phyloP scores from a whole-genome alignment of 2,797 vertebrate genomes.

The Austrolebias charrua region DNA sequence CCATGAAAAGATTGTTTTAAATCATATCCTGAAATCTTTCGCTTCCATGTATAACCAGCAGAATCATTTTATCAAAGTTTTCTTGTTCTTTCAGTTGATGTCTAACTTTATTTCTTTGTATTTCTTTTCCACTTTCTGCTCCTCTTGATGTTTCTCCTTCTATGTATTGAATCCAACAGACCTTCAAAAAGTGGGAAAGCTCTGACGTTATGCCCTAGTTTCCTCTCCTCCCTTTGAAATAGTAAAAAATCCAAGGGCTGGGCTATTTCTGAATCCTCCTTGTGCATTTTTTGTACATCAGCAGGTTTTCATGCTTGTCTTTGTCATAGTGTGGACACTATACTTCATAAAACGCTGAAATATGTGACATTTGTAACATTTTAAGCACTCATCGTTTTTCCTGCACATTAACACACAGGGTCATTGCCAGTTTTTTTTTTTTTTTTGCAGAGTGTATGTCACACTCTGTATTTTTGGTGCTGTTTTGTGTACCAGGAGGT shows the following conservation, averaged over 20 bases:
- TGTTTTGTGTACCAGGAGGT: constrained; percentile 37
- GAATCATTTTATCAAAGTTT: constrained; percentile 25
- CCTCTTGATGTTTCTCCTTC: neutral
- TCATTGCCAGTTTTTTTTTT: neutral
- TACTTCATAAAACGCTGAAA: neutral
- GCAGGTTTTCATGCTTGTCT: constrained; percentile 24
- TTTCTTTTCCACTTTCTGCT: constrained; percentile 18
- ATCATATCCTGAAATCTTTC: constrained; percentile 10
- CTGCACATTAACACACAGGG: constrained; percentile 12
- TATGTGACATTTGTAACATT: neutral
- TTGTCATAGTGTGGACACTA: constrained; percentile 12
- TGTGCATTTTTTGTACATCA: constrained; percentile 31
- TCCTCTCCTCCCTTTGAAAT: constrained; percentile 20
- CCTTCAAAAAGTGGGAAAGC: constrained; percentile 53
- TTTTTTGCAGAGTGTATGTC: neutral
- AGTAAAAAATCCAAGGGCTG: constrained; percentile 18
- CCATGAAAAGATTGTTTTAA: neutral
- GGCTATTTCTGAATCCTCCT: constrained; percentile 64
- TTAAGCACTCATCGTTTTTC: neutral
- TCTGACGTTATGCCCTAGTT: constrained; percentile 78
- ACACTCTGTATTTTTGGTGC: constrained; percentile 32
- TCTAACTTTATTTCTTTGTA: constrained; percentile 1
- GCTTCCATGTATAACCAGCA: constrained; percentile 15
- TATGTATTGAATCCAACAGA: constrained; percentile 39
- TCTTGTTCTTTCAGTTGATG: neutral